Evolutionary conservation across 2,888 invertebrate species (phyloP).

Genomic region (Pachycephus smyrnensis): DNA sequence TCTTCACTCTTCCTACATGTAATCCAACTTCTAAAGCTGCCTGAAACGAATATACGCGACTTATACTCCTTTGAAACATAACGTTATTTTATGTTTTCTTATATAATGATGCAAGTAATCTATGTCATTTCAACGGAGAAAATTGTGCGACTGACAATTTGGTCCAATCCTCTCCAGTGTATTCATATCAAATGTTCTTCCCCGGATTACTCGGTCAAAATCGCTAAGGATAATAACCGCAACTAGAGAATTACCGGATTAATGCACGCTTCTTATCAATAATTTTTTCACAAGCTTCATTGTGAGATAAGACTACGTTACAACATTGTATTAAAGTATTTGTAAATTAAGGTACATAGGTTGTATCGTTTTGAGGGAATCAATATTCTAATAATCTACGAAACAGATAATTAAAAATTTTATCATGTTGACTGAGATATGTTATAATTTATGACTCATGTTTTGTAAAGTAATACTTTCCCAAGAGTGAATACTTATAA

Average conservation of each 20-base stretch:
- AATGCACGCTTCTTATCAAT: background rate
- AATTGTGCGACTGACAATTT: background rate
- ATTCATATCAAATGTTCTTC: background rate
- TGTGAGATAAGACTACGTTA: background rate
- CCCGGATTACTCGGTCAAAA: background rate
- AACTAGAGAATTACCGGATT: background rate
- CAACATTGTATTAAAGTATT: background rate
- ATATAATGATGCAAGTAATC: background rate
- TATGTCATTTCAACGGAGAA: background rate
- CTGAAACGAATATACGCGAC: slow-evolving; percentile 52
- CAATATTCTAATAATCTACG: background rate
- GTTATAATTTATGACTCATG: background rate
- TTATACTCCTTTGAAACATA: slow-evolving; percentile 5
- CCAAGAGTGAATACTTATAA: too few relatives aligned
- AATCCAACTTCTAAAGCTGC: slow-evolving; percentile 74
- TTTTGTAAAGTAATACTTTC: too few relatives aligned
- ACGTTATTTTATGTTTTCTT: background rate
- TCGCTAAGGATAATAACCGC: background rate
- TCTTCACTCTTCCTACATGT: slow-evolving; percentile 71
- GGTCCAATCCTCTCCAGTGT: background rate
- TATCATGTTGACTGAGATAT: background rate
- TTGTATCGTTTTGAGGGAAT: background rate
- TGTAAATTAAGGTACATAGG: background rate
- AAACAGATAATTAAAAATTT: background rate
- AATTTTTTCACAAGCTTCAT: background rate